These are phyloP conservation scores for Scaeva pyrastri DNA, from an alignment of 2,888 invertebrate species.

Conservation along the genomic window DNA sequence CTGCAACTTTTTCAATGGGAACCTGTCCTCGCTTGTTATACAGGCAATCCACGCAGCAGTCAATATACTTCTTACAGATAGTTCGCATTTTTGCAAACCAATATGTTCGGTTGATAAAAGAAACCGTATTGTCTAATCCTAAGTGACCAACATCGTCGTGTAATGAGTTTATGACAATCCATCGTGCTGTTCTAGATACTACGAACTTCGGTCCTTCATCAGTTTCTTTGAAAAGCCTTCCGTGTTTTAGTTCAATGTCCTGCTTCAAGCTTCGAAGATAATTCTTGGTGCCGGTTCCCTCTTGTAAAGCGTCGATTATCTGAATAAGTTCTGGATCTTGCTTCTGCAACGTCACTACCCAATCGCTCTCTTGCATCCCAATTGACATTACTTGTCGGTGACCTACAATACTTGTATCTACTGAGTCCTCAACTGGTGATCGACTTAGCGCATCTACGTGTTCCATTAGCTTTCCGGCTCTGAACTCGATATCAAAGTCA, in stretches of 20 bases:
- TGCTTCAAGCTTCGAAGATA: slow-evolving; percentile 16
- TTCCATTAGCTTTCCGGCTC: slow-evolving; percentile 11
- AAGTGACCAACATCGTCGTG: slow-evolving; percentile 53
- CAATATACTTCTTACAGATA: slow-evolving; percentile 39
- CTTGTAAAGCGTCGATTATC: background rate
- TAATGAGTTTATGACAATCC: background rate
- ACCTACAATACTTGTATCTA: background rate
- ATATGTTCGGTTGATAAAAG: background rate
- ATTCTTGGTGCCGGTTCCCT: background rate
- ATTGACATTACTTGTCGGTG: slow-evolving; percentile 10
- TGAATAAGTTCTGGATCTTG: background rate
- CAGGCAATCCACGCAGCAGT: slow-evolving; percentile 34
- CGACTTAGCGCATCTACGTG: slow-evolving; percentile 36
- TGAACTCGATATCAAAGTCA: slow-evolving; percentile 18
- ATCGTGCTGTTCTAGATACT: background rate
- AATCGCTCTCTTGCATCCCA: slow-evolving; percentile 11
- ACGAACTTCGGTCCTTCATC: background rate
- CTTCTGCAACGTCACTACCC: slow-evolving; percentile 8
- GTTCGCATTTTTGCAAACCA: slow-evolving; percentile 45
- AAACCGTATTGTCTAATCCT: slow-evolving; percentile 22
- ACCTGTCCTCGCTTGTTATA: slow-evolving; percentile 17
- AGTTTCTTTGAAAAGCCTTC: background rate
- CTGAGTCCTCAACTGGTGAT: slow-evolving; percentile 14
- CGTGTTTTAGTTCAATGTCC: slow-evolving; percentile 3
- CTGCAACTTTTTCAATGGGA: slow-evolving; percentile 27